Evolutionary conservation across 2,888 invertebrate species (phyloP).

Genomic region (Cyrtodaria siliqua): DNA sequence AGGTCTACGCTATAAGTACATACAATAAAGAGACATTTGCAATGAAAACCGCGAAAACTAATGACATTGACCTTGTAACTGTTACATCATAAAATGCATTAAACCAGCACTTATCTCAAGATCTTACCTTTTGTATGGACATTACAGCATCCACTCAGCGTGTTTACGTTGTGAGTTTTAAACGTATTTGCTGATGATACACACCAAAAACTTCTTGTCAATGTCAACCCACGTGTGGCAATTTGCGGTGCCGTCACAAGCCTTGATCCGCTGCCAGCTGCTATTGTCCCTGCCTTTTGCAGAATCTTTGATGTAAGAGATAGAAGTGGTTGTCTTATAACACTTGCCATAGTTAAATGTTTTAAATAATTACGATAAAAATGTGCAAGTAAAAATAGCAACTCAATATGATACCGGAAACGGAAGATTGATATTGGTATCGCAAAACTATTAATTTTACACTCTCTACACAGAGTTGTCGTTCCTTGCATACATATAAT

Average conservation of each 20-base stretch:
- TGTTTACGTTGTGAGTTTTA: constrained; percentile 5
- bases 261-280: not conserved
- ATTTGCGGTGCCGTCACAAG: constrained; percentile 21
- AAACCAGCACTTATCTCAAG: too few relatives aligned
- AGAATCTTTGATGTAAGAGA: not conserved
- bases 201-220: constrained; percentile 22
- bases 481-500: too few relatives aligned
- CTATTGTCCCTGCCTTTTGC: not conserved
- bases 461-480: too few relatives aligned
- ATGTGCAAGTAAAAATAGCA: too few relatives aligned
- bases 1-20: too few relatives aligned
- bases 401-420: too few relatives aligned
- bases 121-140: constrained; percentile 38
- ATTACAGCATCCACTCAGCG: constrained; percentile 20
- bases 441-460: too few relatives aligned
- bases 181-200: not conserved
- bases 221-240: constrained; percentile 45
- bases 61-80: not conserved
- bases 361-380: too few relatives aligned
- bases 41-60: constrained; percentile 26
- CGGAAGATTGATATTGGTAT: too few relatives aligned
- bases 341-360: constrained; percentile 1
- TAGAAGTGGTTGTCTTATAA: not conserved
- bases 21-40: too few relatives aligned
- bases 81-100: too few relatives aligned